These are phyloP conservation scores for Phoeniculus purpureus DNA, from an alignment of 2,797 vertebrate genomes.

Conservation along the genomic window DNA sequence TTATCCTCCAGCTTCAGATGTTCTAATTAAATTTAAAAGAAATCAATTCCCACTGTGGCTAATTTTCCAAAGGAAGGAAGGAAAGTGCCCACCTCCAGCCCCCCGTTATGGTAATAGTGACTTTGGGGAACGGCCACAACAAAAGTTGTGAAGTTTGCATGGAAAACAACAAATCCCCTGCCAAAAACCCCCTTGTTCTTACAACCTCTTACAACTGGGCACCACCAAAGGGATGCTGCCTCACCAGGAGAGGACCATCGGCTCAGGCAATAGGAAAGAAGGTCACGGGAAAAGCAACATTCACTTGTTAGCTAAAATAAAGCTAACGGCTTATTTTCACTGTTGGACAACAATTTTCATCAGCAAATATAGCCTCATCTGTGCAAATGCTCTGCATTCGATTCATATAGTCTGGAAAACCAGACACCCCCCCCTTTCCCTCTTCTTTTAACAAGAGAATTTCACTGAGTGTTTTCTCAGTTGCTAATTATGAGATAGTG, in stretches of 20 bases:
- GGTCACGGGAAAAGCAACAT: not conserved
- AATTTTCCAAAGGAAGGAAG: conserved; percentile 68
- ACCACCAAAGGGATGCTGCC: not conserved
- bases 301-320: not conserved
- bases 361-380: not conserved
- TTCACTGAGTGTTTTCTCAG: not conserved
- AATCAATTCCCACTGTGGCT: conserved; percentile 49
- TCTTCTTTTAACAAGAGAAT: not conserved
- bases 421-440: not conserved
- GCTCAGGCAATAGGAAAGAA: not conserved
- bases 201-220: no score
- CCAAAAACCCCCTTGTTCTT: not conserved
- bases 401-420: not conserved
- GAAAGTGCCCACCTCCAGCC: not conserved
- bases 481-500: not conserved
- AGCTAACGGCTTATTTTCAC: not conserved
- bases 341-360: not conserved
- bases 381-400: not conserved
- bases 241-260: not conserved
- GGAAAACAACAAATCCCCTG: conserved; percentile 24
- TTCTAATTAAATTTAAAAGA: conserved; percentile 55
- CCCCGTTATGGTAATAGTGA: conserved; percentile 32
- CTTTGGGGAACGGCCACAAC: conserved; percentile 33
- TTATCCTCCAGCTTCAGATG: conserved; percentile 50
- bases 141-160: conserved; percentile 20